Evolutionary conservation across 1,140 invertebrate genomes (phyloP).

Genomic region (Hirudo medicinalis): DNA sequence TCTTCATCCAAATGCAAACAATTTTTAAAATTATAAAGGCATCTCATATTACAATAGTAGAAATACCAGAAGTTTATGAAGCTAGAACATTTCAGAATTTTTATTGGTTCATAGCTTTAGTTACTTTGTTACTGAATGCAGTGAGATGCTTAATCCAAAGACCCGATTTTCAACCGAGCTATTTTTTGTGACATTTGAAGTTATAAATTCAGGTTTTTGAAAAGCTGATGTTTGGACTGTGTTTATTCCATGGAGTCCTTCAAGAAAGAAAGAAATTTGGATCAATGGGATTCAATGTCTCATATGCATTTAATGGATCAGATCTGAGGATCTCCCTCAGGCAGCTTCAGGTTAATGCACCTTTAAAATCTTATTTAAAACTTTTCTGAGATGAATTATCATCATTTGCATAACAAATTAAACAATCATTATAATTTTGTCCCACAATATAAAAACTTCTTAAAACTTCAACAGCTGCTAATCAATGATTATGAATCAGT

Average conservation of each 20-base stretch:
- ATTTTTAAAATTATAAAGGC: too few relatives aligned
- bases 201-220: constrained; percentile 32
- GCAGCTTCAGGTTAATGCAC: constrained; percentile 34
- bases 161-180: too few relatives aligned
- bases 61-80: too few relatives aligned
- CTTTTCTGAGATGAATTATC: background rate
- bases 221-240: constrained; percentile 37
- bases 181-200: too few relatives aligned
- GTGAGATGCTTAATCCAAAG: too few relatives aligned
- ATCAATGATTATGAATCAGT: constrained; percentile 41
- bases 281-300: constrained; percentile 28
- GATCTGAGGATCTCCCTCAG: constrained; percentile 41
- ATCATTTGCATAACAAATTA: background rate
- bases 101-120: too few relatives aligned
- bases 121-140: too few relatives aligned
- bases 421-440: background rate
- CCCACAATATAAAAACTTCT: too few relatives aligned
- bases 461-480: constrained; percentile 42
- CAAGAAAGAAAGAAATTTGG: constrained; percentile 36
- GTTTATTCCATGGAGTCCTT: constrained; percentile 42
- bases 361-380: background rate
- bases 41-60: too few relatives aligned
- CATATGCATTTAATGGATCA: constrained; percentile 33
- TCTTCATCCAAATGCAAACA: too few relatives aligned
- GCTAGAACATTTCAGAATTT: too few relatives aligned